Conservation (phyloP, 1,140 invertebrate species). For the Agraylea sexmaculata region DNA sequence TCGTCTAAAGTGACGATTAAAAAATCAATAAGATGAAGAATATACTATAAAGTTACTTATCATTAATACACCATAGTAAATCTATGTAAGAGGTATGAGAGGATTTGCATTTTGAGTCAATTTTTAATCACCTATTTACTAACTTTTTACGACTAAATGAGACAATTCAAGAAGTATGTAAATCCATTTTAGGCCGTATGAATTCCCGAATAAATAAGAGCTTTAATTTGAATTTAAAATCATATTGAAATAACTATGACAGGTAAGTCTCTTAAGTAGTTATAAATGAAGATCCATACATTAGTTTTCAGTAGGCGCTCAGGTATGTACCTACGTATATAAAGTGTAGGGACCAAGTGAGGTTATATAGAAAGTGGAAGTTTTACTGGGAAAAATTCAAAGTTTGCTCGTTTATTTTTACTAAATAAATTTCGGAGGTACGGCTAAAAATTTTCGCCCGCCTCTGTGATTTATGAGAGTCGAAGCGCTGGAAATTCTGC, state of each 20-base stretch:
- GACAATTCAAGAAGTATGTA: too few relatives aligned
- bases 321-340: conserved; percentile 4
- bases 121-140: too few relatives aligned
- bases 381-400: conserved; percentile 17
- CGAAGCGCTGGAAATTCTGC: conserved; percentile 15
- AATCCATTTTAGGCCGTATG: too few relatives aligned
- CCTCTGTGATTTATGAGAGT: conserved; percentile 15
- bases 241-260: conserved; percentile 5
- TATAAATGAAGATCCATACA: conserved; percentile 2
- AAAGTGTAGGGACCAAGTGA: conserved; percentile 9
- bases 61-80: conserved; percentile 2
- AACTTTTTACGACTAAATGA: too few relatives aligned
- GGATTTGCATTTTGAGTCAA: too few relatives aligned
- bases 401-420: conserved; percentile 19
- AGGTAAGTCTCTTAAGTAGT: neutral
- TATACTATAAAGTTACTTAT: conserved; percentile 1
- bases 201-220: conserved; percentile 5
- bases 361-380: conserved; percentile 4
- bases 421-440: conserved; percentile 21
- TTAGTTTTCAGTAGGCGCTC: conserved; percentile 7
- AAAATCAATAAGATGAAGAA: neutral
- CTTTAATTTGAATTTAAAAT: conserved; percentile 4
- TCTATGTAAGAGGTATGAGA: conserved; percentile 3
- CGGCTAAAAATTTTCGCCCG: conserved; percentile 18
- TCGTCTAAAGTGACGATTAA: conserved; percentile 4